These are phyloP conservation scores for Lutjanus erythropterus DNA, from an alignment of 2,113 vertebrate genomes.

Conservation along the genomic window DNA sequence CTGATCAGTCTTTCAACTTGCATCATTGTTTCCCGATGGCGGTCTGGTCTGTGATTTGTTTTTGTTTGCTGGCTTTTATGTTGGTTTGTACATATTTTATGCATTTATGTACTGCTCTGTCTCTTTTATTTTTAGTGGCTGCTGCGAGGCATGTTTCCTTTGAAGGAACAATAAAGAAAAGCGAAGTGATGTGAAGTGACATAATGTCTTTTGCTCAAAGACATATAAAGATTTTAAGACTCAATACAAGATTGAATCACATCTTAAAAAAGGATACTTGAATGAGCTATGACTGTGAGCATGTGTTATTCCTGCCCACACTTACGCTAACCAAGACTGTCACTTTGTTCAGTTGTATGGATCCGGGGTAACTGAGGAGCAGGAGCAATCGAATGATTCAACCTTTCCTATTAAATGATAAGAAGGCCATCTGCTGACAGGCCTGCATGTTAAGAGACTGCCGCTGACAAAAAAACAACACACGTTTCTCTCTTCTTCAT, in stretches of 20 bases:
- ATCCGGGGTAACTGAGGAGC: slow-evolving; percentile 48
- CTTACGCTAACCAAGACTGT: slow-evolving; percentile 26
- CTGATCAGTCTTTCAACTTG: background rate
- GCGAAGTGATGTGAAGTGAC: background rate
- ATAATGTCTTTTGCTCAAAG: slow-evolving; percentile 2
- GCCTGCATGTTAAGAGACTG: slow-evolving; percentile 59
- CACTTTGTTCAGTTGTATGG: slow-evolving; percentile 41
- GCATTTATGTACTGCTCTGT: background rate
- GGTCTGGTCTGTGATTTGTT: background rate
- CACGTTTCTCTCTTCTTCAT: slow-evolving; percentile 54
- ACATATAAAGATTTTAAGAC: slow-evolving; percentile 7
- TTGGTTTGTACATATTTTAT: background rate
- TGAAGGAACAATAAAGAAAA: slow-evolving; percentile 3
- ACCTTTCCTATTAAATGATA: slow-evolving; percentile 75
- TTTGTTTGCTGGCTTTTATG: background rate
- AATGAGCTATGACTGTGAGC: background rate
- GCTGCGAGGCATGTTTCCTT: background rate
- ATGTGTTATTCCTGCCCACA: slow-evolving; percentile 11
- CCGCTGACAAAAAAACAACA: slow-evolving; percentile 57
- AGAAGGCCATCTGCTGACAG: slow-evolving; percentile 60
- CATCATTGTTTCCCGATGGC: background rate
- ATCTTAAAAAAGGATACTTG: background rate
- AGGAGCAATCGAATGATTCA: slow-evolving; percentile 57
- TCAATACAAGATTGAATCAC: background rate
- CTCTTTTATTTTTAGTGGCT: background rate